These are phyloP conservation scores for Imbricaverruca yamaguchii DNA, from an alignment of 2,888 invertebrate genomes.

Conservation along the genomic window DNA sequence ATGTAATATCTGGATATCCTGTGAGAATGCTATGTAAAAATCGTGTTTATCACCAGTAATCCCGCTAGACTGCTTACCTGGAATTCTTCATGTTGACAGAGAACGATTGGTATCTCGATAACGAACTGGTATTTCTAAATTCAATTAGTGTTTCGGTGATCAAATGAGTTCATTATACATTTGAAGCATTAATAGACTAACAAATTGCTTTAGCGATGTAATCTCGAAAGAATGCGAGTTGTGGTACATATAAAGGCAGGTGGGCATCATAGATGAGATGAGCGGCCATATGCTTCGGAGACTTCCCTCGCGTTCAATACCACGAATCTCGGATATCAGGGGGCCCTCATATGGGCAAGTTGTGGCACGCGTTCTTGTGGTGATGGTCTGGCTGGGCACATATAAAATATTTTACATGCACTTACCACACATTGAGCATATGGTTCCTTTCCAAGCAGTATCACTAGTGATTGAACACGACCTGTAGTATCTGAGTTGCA, in stretches of 20 bases:
- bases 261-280: not conserved
- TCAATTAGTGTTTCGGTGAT: not conserved
- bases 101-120: conserved; percentile 7
- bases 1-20: not conserved
- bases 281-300: not conserved
- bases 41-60: not conserved
- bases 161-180: not conserved
- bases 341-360: no score
- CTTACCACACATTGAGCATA: no score
- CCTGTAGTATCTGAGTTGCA: no score
- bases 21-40: not conserved
- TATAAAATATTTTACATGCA: no score
- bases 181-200: not conserved
- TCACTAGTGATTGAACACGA: no score
- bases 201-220: not conserved
- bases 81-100: not conserved
- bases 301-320: not conserved
- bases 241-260: conserved; percentile 8
- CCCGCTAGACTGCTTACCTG: not conserved
- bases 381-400: no score
- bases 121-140: not conserved
- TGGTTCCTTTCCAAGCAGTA: no score
- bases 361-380: no score
- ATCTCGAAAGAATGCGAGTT: not conserved
- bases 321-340: no score